These are phyloP conservation scores for Drosophila melanosoma DNA, from an alignment of 2,888 invertebrate genomes.

Conservation along the genomic window DNA sequence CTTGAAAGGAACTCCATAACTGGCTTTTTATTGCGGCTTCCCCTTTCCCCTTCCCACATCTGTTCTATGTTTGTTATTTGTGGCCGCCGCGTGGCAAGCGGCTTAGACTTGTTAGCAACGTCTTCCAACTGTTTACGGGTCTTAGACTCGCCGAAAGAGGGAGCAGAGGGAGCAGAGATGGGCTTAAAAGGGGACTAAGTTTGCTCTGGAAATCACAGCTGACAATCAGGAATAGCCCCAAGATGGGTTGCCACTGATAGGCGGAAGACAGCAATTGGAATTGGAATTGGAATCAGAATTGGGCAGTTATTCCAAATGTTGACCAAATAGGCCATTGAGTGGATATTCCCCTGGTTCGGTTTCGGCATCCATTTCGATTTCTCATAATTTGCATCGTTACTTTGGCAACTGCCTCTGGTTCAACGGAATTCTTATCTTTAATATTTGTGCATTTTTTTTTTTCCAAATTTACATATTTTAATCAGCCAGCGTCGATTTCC, in stretches of 20 bases:
- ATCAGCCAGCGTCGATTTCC: constrained; percentile 67
- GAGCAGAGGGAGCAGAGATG: neutral
- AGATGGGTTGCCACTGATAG: constrained; percentile 52
- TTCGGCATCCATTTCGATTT: constrained; percentile 39
- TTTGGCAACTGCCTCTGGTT: neutral
- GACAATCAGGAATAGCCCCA: constrained; percentile 39
- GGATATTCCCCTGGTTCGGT: constrained; percentile 1
- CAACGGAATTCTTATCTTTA: neutral
- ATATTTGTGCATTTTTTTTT: constrained; percentile 29
- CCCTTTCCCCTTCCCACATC: neutral
- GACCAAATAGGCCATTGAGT: constrained; percentile 33
- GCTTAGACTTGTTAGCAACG: constrained; percentile 71
- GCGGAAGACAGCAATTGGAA: constrained; percentile 17
- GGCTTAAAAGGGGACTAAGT: neutral
- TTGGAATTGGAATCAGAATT: constrained; percentile 25
- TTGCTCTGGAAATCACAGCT: constrained; percentile 26
- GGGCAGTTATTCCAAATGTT: constrained; percentile 25
- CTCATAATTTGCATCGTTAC: constrained; percentile 37
- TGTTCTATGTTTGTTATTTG: constrained; percentile 38
- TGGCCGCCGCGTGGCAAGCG: constrained; percentile 33
- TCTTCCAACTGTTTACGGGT: constrained; percentile 55
- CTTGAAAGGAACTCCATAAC: constrained; percentile 18
- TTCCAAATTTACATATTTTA: constrained; percentile 72
- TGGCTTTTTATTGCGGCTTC: constrained; percentile 47
- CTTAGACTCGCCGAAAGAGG: constrained; percentile 13